Percentiles rank a stretch among this genome's conserved stretches.
Conservation (phyloP, 2,113 vertebrate species). For the Toxostoma redivivum region DNA sequence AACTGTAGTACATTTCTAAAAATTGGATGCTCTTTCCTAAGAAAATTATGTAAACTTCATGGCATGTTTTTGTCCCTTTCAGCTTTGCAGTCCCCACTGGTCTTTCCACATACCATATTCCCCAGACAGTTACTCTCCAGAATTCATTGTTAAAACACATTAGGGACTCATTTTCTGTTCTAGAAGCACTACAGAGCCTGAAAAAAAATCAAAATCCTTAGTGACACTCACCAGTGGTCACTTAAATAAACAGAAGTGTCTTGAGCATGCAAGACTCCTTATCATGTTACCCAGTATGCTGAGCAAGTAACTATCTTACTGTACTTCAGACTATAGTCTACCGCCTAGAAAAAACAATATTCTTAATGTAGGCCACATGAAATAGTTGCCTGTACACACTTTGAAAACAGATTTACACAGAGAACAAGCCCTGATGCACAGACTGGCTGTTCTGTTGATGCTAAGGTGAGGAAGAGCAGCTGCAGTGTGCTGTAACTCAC, state of each 20-base stretch:
- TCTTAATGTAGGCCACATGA: not conserved
- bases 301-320: not conserved
- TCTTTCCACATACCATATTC: not conserved
- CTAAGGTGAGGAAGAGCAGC: not conserved
- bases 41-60: not conserved
- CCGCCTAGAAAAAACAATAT: not conserved
- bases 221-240: not conserved
- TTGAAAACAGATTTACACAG: not conserved
- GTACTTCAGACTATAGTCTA: not conserved
- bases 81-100: not conserved
- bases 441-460: not conserved
- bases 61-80: not conserved
- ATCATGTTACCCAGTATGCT: not conserved
- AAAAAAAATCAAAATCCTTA: conserved; percentile 20
- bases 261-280: not conserved
- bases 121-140: not conserved
- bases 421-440: not conserved
- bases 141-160: not conserved
- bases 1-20: not conserved
- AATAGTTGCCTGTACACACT: not conserved
- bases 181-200: not conserved
- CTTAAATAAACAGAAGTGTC: not conserved
- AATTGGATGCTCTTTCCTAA: not conserved
- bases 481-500: not conserved
- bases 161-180: not conserved